A percentile compares a stretch with the other conserved stretches of the same genome.
Evolutionary conservation across 2,113 vertebrate genomes (phyloP).

Genomic region (Anarhynchus alexandrinus): DNA sequence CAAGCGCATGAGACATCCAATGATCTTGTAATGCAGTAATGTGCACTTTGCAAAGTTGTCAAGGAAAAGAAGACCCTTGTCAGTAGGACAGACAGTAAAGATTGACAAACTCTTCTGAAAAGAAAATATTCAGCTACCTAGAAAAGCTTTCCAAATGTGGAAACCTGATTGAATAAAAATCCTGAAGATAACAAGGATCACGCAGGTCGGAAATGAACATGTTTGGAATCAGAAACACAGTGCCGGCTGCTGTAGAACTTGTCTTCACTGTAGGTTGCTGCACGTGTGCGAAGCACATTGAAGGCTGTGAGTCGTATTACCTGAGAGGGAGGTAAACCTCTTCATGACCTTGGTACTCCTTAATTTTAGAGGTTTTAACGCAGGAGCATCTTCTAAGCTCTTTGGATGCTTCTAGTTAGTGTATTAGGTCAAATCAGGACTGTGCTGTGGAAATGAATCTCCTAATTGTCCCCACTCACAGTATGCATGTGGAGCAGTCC

Average conservation of each 20-base stretch:
- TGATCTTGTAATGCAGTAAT: not conserved
- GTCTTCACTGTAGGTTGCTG: not conserved
- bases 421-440: not conserved
- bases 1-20: not conserved
- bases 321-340: not conserved
- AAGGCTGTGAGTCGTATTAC: not conserved
- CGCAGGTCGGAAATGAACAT: not conserved
- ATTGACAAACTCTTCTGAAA: not conserved
- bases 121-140: not conserved
- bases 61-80: not conserved
- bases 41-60: not conserved
- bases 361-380: slow-evolving; percentile 17
- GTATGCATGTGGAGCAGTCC: not conserved
- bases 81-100: not conserved
- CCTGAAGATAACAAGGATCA: not conserved
- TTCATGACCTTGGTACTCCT: not conserved
- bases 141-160: not conserved
- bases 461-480: not conserved
- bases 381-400: not conserved
- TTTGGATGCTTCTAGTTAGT: not conserved
- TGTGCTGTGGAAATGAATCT: not conserved
- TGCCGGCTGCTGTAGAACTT: not conserved
- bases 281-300: not conserved
- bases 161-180: not conserved
- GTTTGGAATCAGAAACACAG: not conserved